Conservation (phyloP, 2,888 invertebrate genomes). For the Agrochola macilenta region DNA sequence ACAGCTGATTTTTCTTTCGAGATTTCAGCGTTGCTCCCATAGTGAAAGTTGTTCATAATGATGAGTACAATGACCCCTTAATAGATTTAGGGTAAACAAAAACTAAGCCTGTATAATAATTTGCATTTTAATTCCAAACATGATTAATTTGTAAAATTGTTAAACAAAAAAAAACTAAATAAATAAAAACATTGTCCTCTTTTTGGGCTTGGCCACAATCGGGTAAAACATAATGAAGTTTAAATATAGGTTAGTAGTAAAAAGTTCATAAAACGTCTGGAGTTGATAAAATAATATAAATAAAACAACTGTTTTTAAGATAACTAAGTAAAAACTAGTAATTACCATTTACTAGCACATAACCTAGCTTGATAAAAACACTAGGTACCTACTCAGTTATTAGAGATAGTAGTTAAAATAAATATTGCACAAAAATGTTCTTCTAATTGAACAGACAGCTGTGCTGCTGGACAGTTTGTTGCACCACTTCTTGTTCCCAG, state of each 20-base stretch:
- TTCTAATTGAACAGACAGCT: not conserved
- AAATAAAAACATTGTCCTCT: not conserved
- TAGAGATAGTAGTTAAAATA: not conserved
- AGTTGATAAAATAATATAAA: slow-evolving; percentile 19
- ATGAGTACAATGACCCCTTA: no score
- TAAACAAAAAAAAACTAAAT: not conserved
- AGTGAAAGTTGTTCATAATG: no score
- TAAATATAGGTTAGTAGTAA: not conserved
- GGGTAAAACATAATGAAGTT: not conserved
- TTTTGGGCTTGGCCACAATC: not conserved
- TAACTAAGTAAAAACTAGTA: not conserved
- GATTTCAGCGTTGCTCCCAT: no score
- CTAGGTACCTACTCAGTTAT: slow-evolving; percentile 1
- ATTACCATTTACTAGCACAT: not conserved
- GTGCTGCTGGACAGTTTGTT: not conserved
- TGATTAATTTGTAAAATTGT: no score
- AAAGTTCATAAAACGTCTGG: slow-evolving; percentile 3
- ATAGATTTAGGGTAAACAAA: no score
- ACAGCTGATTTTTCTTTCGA: no score
- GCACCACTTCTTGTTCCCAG: not conserved
- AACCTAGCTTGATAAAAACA: slow-evolving; percentile 5
- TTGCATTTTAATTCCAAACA: not conserved
- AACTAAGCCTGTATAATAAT: no score
- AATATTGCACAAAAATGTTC: slow-evolving; percentile 10
- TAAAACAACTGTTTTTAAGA: not conserved